Conservation (phyloP, 2,113 vertebrate species). For the Lynx canadensis region DNA sequence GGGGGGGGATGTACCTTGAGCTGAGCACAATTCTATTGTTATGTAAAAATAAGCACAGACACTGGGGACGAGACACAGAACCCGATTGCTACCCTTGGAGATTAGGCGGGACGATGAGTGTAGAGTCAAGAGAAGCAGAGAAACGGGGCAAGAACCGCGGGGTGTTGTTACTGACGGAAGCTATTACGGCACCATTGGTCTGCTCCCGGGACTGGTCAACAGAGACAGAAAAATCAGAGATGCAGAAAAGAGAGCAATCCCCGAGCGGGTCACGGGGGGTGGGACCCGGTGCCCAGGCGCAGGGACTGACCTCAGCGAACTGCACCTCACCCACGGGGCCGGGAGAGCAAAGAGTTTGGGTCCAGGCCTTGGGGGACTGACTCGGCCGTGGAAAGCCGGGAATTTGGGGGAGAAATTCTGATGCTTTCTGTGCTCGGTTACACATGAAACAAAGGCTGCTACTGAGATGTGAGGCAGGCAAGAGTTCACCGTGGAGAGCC, state of each 20-base stretch:
- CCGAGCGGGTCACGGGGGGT: not conserved
- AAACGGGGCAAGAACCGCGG: not conserved
- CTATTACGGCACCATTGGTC: not conserved
- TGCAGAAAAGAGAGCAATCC: not conserved
- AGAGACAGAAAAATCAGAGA: not conserved
- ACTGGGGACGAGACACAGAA: not conserved
- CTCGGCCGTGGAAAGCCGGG: not conserved
- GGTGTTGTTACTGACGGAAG: not conserved
- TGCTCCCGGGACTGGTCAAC: not conserved
- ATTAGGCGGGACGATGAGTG: not conserved
- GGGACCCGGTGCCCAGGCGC: not conserved
- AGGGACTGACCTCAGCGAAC: not conserved
- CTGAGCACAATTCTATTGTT: not conserved
- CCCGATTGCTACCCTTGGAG: not conserved
- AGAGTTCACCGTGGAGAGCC: not conserved
- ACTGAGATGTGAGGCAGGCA: not conserved
- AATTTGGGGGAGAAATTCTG: not conserved
- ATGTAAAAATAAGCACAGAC: not conserved
- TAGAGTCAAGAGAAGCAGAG: not conserved
- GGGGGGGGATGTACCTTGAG: not conserved
- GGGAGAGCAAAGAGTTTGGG: not conserved
- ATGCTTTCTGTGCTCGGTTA: not conserved
- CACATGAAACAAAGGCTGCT: not conserved
- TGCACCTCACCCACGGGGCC: accelerated
- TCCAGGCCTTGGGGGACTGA: not conserved